These are phyloP conservation scores for Yponomeuta evonymella DNA, from an alignment of 2,888 invertebrate species.

Conservation along the genomic window DNA sequence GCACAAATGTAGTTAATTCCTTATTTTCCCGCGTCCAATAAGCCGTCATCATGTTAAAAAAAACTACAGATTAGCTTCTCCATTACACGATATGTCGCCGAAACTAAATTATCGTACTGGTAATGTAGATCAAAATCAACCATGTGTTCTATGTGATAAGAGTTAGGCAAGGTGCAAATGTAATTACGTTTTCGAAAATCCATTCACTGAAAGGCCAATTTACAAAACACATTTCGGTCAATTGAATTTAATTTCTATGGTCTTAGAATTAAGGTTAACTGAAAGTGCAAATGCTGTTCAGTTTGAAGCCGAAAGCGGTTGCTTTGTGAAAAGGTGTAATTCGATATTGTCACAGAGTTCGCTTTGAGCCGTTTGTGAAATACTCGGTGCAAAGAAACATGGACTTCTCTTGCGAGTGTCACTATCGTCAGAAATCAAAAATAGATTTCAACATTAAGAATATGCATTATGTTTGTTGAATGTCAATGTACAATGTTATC, in stretches of 20 bases:
- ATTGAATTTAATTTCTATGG: neutral
- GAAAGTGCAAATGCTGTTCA: neutral
- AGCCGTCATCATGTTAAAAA: neutral
- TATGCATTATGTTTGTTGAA: too few species aligned
- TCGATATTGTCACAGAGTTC: neutral
- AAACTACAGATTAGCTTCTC: neutral
- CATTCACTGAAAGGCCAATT: neutral
- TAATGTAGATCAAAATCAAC: neutral
- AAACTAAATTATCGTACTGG: neutral
- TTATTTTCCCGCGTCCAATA: neutral
- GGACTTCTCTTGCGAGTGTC: neutral
- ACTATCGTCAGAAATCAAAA: neutral
- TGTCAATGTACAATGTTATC: too few species aligned
- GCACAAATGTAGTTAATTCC: neutral
- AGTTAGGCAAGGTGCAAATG: neutral
- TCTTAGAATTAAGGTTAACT: neutral
- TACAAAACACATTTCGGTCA: neutral
- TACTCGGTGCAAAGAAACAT: neutral
- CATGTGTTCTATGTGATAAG: neutral
- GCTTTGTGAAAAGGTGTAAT: neutral
- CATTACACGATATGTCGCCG: neutral
- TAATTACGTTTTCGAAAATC: constrained; percentile 1
- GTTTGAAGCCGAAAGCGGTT: neutral
- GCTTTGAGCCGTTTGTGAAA: neutral
- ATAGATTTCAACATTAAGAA: too few species aligned